Conservation (phyloP, 2,888 invertebrate species). For the Atrina japonica region DNA sequence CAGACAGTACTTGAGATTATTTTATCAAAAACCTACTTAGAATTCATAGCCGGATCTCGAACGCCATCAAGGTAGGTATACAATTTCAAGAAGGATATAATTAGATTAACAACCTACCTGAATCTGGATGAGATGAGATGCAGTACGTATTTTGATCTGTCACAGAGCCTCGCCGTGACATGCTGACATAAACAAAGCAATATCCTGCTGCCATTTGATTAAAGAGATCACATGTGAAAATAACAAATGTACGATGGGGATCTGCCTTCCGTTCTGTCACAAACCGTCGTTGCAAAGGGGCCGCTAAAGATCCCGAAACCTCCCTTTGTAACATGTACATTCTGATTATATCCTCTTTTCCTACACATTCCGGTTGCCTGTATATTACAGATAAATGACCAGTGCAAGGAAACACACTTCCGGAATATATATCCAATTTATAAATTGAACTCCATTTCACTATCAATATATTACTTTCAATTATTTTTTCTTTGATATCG, state of each 20-base stretch:
- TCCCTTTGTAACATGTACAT: conserved; percentile 63
- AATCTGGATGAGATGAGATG: conserved; percentile 65
- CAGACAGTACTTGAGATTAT: no score
- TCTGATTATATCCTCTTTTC: conserved; percentile 69
- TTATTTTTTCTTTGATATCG: conserved; percentile 53
- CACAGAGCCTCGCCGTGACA: conserved; percentile 63
- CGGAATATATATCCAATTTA: conserved; percentile 54
- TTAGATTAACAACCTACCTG: conserved; percentile 60
- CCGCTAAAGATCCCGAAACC: conserved; percentile 65
- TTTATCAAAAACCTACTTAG: no score
- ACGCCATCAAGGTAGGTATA: no score
- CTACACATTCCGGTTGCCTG: conserved; percentile 66
- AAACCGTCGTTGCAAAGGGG: conserved; percentile 64
- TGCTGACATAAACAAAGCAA: conserved; percentile 75
- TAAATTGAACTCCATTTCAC: conserved; percentile 67
- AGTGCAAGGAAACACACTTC: conserved; percentile 69
- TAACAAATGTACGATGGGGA: conserved; percentile 55
- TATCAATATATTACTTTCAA: conserved; percentile 65
- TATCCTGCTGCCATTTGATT: conserved; percentile 66
- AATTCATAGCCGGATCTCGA: no score
- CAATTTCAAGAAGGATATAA: background rate
- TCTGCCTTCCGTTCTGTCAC: conserved; percentile 61
- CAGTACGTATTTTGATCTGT: conserved; percentile 69
- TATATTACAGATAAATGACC: conserved; percentile 61
- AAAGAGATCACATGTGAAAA: conserved; percentile 67